Evolutionary conservation across 2,113 vertebrate genomes (phyloP), one percentile per base, ranked within the genome.

Genomic region (Dicerorhinus sumatrensis): DNA sequence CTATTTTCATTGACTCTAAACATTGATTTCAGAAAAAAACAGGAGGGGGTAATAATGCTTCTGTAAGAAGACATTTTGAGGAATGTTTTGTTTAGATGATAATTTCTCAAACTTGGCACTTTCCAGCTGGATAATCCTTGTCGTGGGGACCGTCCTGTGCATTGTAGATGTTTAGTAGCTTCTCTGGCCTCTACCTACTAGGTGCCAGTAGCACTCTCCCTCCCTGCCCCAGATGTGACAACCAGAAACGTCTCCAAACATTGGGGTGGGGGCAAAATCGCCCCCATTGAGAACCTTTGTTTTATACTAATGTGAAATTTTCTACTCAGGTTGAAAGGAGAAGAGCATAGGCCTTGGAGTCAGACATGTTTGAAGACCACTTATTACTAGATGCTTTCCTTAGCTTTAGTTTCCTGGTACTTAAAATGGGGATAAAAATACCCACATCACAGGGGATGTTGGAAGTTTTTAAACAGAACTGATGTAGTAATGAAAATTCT

Each of bases 1-100:
- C 36, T 85, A 9, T 84, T 75, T 88, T 75, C 36, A 80, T 75
- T 58, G 76, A 87, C 42, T 93, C 6, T n/a, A 88, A 90, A 76
- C 21, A 56, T 31, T 80, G 91, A 63, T 76, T 90, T 91, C 20
- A 90, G 33, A 46, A 76, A 91, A 73, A 82, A 58, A 2, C 46
- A 90, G 16, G 4, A 54, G 60, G n/a, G 4, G 27, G 2, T 80
- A 23, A 20, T 75, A 69, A 62, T 80, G 23, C 25, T 29, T 92
- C 60, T 63, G 1, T 93, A 91, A 93, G 81, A 92, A 80, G 87
- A 72, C 92, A 6, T 65, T 60, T 77, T 85, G 75, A 81, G 39
- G 51, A 81, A 12, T 62, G 84, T 70, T 85, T 92, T 73, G 13
- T 83, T 90, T n/a, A 29, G 21, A 17, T 31, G n/a, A 16, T 39